These are phyloP conservation scores for Palaemon carinicauda DNA, from an alignment of 1,140 invertebrate genomes.

Conservation along the genomic window DNA sequence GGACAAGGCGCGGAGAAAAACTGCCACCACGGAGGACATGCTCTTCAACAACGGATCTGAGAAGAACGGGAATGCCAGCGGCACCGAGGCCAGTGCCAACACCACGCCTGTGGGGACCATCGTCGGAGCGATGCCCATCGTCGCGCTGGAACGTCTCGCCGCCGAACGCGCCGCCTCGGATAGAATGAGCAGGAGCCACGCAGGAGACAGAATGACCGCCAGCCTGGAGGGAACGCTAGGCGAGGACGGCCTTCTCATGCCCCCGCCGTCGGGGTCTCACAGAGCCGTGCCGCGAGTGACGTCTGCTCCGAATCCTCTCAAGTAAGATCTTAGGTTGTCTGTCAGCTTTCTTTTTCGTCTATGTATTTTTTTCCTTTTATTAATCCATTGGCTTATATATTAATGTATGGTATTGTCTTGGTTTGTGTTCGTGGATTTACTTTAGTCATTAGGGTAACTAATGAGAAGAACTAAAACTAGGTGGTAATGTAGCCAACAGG, in stretches of 20 bases:
- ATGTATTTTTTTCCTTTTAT: neutral
- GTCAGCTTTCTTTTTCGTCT: neutral
- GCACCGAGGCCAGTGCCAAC: slow-evolving; percentile 20
- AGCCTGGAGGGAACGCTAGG: slow-evolving; percentile 51
- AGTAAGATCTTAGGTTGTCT: slow-evolving; percentile 42
- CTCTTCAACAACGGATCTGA: slow-evolving; percentile 62
- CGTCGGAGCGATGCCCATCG: neutral
- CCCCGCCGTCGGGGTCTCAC: slow-evolving; percentile 8
- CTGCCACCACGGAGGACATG: slow-evolving; percentile 66
- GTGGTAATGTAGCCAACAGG: too few species aligned
- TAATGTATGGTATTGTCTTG: neutral
- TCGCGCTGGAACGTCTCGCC: neutral
- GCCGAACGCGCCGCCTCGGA: neutral
- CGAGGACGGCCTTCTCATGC: slow-evolving; percentile 40
- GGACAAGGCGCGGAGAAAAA: slow-evolving; percentile 65
- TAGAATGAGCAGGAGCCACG: slow-evolving; percentile 16
- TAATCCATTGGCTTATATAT: neutral
- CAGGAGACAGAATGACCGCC: slow-evolving; percentile 42
- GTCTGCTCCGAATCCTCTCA: slow-evolving; percentile 50
- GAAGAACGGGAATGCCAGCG: slow-evolving; percentile 54
- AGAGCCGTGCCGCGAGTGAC: slow-evolving; percentile 46
- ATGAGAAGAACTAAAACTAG: too few species aligned
- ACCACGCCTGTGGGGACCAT: slow-evolving; percentile 21
- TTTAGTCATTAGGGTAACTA: too few species aligned
- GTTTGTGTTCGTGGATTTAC: too few species aligned